Percentiles rank a stretch among this genome's conserved stretches.
Evolutionary conservation across 2,797 vertebrate species (phyloP).

Genomic region (Leucoraja ocellata): DNA sequence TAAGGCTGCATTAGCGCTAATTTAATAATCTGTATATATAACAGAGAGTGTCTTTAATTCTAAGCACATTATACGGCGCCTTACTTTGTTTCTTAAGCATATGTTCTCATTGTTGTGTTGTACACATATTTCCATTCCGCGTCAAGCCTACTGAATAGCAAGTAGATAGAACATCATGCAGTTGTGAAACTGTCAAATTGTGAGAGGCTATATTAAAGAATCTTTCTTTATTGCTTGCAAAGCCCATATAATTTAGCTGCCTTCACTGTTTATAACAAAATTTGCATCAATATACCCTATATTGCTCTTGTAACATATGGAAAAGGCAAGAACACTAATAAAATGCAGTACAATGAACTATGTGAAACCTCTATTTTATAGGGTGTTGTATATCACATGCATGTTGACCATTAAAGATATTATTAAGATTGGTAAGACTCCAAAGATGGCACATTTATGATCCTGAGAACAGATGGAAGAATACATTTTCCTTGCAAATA

Average conservation of each 20-base stretch:
- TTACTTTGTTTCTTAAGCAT: slow-evolving; percentile 21
- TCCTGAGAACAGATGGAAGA: slow-evolving; percentile 92
- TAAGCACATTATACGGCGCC: background rate
- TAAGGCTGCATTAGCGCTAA: background rate
- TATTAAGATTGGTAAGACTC: slow-evolving; percentile 88
- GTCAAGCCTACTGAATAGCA: slow-evolving; percentile 22
- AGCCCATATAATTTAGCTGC: slow-evolving; percentile 34
- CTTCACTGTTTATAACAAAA: slow-evolving; percentile 34
- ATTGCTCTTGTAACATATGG: slow-evolving; percentile 76
- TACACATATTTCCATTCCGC: background rate
- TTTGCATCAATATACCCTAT: slow-evolving; percentile 59
- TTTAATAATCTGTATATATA: background rate
- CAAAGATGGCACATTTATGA: slow-evolving; percentile 97
- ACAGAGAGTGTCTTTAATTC: background rate
- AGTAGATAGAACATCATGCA: slow-evolving; percentile 20
- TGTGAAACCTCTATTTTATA: slow-evolving; percentile 78
- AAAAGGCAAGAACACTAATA: slow-evolving; percentile 72
- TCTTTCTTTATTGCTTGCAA: slow-evolving; percentile 34
- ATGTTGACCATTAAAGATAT: slow-evolving; percentile 96
- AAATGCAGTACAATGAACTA: slow-evolving; percentile 68
- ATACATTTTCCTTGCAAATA: slow-evolving; percentile 88
- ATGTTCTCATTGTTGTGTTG: slow-evolving; percentile 27
- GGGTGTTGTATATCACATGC: slow-evolving; percentile 90
- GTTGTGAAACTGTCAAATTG: slow-evolving; percentile 37
- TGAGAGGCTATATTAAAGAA: slow-evolving; percentile 35